phyloP scores from a whole-genome alignment of 2,888 invertebrate species.

The Eumerus sabulonum region DNA sequence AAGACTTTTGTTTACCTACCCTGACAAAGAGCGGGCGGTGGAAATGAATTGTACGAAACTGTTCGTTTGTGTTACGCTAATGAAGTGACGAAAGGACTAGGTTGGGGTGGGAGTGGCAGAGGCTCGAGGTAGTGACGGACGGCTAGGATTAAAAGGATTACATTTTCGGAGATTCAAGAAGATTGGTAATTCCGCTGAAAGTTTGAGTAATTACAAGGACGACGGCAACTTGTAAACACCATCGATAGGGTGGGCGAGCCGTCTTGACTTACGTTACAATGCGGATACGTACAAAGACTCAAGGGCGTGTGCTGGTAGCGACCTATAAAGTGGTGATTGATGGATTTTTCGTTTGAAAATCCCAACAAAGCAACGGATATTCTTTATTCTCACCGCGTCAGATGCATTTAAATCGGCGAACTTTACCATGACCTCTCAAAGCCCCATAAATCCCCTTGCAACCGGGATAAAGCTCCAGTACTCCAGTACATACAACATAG shows the following conservation, averaged over 20 bases:
- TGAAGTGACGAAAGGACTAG: constrained; percentile 61
- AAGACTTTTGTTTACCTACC: constrained; percentile 49
- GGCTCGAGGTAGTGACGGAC: constrained; percentile 36
- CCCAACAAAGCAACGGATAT: constrained; percentile 3
- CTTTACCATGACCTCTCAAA: constrained; percentile 58
- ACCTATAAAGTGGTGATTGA: not conserved
- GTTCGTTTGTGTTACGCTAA: constrained; percentile 54
- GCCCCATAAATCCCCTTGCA: constrained; percentile 53
- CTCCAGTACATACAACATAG: too few species aligned
- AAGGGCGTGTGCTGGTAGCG: not conserved
- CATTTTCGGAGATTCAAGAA: constrained; percentile 32
- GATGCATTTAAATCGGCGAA: constrained; percentile 66
- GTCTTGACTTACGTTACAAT: too few species aligned
- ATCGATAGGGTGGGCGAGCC: constrained; percentile 4
- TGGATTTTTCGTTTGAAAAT: constrained; percentile 18
- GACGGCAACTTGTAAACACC: constrained; percentile 9
- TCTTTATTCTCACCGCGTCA: constrained; percentile 11
- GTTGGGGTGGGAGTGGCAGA: not conserved
- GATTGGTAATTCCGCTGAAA: constrained; percentile 49
- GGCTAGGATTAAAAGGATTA: constrained; percentile 58
- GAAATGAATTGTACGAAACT: constrained; percentile 22
- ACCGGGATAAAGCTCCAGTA: constrained; percentile 8
- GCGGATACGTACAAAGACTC: too few species aligned
- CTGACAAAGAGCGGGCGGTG: not conserved
- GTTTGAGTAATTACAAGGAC: constrained; percentile 36